phyloP scores from a whole-genome alignment of 2,113 vertebrate genomes.

The Oreocharis arfaki region DNA sequence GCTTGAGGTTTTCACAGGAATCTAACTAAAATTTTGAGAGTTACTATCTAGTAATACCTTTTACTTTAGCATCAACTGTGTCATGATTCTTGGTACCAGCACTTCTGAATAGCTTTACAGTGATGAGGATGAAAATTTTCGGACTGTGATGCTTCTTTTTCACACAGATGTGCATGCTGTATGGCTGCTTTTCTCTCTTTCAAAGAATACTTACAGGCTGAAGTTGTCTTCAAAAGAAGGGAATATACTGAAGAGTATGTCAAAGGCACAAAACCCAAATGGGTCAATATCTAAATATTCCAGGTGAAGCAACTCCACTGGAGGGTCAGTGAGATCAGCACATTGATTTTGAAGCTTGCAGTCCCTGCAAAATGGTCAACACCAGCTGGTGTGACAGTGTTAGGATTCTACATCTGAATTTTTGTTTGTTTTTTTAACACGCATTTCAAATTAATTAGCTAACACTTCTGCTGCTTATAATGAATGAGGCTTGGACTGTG shows the following conservation, averaged over 20 bases:
- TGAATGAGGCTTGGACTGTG: background rate
- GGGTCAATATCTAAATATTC: background rate
- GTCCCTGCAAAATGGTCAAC: background rate
- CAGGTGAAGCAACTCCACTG: background rate
- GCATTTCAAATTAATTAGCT: background rate
- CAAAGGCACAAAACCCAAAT: background rate
- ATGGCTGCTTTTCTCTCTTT: background rate
- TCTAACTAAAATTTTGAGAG: background rate
- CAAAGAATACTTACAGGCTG: background rate
- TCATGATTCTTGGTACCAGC: background rate
- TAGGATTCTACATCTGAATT: background rate
- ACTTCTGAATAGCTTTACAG: background rate
- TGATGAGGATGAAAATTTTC: background rate
- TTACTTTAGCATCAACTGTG: background rate
- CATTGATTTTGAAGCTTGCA: background rate
- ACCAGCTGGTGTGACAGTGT: background rate
- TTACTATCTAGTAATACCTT: background rate
- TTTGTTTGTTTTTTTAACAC: background rate
- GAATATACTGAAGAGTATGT: background rate
- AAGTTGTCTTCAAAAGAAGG: background rate
- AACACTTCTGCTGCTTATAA: background rate
- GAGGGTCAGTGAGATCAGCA: fast-evolving
- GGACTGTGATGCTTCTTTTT: background rate
- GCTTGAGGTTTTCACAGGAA: background rate
- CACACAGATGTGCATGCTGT: background rate